phyloP scores from a whole-genome alignment of 1,140 invertebrate genomes.

The Drosophila triauraria region DNA sequence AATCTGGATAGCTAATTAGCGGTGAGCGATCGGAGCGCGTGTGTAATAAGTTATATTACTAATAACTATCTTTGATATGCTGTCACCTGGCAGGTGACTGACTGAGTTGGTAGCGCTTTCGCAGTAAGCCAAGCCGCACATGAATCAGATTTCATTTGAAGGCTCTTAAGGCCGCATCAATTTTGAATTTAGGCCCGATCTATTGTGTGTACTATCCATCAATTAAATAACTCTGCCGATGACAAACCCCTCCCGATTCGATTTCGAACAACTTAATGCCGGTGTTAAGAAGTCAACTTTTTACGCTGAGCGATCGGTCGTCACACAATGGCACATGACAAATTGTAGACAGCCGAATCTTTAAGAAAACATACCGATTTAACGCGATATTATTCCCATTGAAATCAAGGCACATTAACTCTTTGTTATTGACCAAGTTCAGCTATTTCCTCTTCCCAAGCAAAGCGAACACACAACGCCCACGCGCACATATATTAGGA shows the following conservation, averaged over 20 bases:
- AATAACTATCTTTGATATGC: constrained; percentile 45
- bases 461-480: constrained; percentile 3
- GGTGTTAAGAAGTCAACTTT: constrained; percentile 21
- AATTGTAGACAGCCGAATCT: constrained; percentile 31
- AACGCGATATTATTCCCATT: constrained; percentile 24
- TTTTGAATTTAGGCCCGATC: constrained; percentile 22
- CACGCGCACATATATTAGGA: constrained; percentile 16
- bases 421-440: constrained; percentile 36
- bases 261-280: constrained; percentile 47
- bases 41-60: constrained; percentile 32
- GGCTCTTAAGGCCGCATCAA: constrained; percentile 34
- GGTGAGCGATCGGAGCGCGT: constrained; percentile 42
- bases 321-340: constrained; percentile 40
- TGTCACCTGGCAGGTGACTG: constrained; percentile 43
- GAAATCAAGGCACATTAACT: constrained; percentile 29
- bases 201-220: constrained; percentile 47
- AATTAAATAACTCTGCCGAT: constrained; percentile 25
- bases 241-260: constrained; percentile 30
- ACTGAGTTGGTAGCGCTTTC: constrained; percentile 19
- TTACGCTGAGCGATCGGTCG: constrained; percentile 34
- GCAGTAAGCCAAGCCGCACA: constrained; percentile 16
- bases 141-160: constrained; percentile 35
- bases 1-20: constrained; percentile 54
- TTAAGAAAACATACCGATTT: constrained; percentile 17
- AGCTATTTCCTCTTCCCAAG: constrained; percentile 28